phyloP scores from a whole-genome alignment of 2,113 vertebrate genomes.

The Ceratotherium simum region DNA sequence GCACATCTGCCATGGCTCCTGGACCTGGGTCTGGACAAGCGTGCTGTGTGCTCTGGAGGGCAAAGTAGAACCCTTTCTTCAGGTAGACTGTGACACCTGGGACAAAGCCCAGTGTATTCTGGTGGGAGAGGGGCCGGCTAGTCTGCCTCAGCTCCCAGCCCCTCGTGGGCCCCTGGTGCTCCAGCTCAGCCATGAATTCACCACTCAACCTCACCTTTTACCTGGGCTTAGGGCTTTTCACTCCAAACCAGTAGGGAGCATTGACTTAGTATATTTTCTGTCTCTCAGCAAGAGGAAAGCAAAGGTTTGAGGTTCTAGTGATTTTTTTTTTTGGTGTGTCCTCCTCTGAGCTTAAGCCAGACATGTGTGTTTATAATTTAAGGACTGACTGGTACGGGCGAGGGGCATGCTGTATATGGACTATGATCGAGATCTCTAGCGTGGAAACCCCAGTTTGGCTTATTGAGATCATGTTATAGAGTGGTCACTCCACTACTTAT shows the following conservation, averaged over 20 bases:
- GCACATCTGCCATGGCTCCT: fast-evolving
- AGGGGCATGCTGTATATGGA: background rate
- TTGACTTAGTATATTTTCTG: background rate
- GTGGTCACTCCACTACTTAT: background rate
- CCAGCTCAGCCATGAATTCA: background rate
- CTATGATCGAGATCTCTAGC: background rate
- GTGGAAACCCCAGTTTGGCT: background rate
- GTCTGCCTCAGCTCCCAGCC: background rate
- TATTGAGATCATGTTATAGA: background rate
- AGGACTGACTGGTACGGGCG: background rate
- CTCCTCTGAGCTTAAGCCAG: background rate
- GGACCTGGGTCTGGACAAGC: background rate
- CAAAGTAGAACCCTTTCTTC: background rate
- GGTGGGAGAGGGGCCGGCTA: background rate
- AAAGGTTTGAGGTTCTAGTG: background rate
- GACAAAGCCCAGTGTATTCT: background rate
- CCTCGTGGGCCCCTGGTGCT: background rate
- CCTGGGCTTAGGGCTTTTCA: background rate
- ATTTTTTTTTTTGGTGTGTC: background rate
- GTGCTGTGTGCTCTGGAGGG: background rate
- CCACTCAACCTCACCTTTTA: background rate
- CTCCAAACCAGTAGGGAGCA: background rate
- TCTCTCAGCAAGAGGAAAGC: background rate
- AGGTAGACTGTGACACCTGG: background rate
- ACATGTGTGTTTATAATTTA: background rate